These are phyloP conservation scores for Myocastor coypus DNA, from an alignment of 2,113 vertebrate species.

Conservation along the genomic window DNA sequence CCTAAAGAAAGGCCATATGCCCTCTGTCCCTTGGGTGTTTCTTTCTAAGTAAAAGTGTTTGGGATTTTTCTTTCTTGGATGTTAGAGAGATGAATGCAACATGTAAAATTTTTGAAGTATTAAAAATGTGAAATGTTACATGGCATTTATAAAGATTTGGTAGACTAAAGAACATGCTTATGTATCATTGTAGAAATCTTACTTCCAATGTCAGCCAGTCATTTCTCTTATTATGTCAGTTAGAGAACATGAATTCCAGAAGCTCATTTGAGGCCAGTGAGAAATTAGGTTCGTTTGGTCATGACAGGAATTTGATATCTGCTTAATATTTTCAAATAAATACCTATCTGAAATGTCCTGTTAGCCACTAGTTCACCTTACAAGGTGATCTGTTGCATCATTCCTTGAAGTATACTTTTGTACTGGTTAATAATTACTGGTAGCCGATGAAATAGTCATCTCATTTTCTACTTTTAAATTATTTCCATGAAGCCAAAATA, in stretches of 20 bases:
- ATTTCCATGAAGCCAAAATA: conserved; percentile 4
- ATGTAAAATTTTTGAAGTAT: conserved; percentile 7
- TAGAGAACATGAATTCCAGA: neutral
- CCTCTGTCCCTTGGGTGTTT: neutral
- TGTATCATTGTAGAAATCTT: neutral
- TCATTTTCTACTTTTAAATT: conserved; percentile 9
- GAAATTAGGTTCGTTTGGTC: neutral
- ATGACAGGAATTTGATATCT: neutral
- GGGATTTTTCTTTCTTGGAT: conserved; percentile 27
- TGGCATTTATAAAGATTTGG: neutral
- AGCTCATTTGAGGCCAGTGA: neutral
- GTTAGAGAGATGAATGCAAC: neutral
- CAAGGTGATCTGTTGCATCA: neutral
- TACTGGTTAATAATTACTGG: neutral
- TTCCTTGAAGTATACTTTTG: neutral
- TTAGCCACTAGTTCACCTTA: neutral
- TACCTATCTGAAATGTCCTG: neutral
- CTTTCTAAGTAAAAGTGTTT: neutral
- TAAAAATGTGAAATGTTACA: neutral
- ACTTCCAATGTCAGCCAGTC: neutral
- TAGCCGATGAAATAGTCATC: neutral
- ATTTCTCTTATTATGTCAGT: neutral
- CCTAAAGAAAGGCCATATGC: neutral
- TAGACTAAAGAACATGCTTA: neutral
- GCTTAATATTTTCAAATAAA: conserved; percentile 6